Base-by-base conservation (phyloP, 2,888 invertebrate genomes). In the Ligdia adustata region DNA sequence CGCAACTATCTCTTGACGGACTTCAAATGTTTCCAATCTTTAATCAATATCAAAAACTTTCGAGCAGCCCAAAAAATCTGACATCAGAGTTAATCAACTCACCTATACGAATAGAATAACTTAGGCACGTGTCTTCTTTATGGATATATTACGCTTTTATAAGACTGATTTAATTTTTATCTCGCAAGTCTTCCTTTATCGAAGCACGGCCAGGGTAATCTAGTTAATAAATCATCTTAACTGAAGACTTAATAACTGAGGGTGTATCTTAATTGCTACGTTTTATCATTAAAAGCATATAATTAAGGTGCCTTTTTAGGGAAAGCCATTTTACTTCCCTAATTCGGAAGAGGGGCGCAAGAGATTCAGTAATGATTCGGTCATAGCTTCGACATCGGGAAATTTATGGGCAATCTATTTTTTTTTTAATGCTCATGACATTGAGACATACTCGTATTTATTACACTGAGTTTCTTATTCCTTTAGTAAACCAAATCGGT, bases 191-290 rank as follows among this genome's bases (percentile, higher is more conserved):
- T 7, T 24, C 11, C 11, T 28, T 28, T 24, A 47, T 40, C 40
- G 40, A 41, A 13, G 33, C 5, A 24, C 35, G 49, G 37, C 31
- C 31, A 33, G 24, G 26, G 44, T 34, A 39, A 53, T 33, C 28
- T 24, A 15, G 39, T 59, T 67, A 66, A 73, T 70, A 62, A 68
- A 72, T 70, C 69, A 66, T 63, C 52, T 43, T 43, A 55, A 28
- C 37, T 44, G n/a, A 18, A 6, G 13, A 22, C 29, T 49, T 52
- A 46, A 52, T 52, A 57, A 52, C 51, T 33, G 49, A 54, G 47
- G 44, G 47, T 54, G 62, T 64, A 57, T 55, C 64, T 65, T 67
- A 64, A 69, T 67, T 65, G 52, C 56, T 52, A 48, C 55, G 59
- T 63, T 60, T 59, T 65, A 60, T 62, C 56, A 58, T 55, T 60